Conservation (phyloP, 2,888 invertebrate genomes). For the Tiphia femorata region DNA sequence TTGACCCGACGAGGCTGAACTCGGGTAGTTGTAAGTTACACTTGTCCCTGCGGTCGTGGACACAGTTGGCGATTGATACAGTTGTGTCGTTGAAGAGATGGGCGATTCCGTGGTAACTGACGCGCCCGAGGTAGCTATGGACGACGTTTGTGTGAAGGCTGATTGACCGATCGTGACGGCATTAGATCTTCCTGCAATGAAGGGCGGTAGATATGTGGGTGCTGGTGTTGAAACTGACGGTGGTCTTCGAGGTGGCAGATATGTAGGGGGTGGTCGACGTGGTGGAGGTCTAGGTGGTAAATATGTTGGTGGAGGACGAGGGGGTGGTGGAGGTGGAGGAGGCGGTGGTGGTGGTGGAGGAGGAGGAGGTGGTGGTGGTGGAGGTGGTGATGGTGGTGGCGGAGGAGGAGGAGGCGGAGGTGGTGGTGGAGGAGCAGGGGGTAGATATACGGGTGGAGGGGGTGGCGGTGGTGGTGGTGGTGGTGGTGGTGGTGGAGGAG, state of each 20-base stretch:
- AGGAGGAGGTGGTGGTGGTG: constrained; percentile 2
- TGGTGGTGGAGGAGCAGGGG: constrained; percentile 11
- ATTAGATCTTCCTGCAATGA: constrained; percentile 1
- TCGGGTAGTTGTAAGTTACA: constrained; percentile 12
- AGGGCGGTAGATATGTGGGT: constrained; percentile 42
- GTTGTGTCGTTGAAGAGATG: no score
- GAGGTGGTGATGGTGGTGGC: constrained; percentile 1
- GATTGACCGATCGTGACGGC: no score
- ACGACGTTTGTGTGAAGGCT: no score
- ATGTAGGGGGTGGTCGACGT: constrained; percentile 7
- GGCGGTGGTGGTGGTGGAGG: constrained; percentile 17
- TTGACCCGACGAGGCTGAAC: no score
- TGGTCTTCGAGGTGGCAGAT: not conserved
- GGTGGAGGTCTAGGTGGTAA: constrained; percentile 16
- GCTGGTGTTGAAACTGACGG: constrained; percentile 26
- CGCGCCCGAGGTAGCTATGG: no score
- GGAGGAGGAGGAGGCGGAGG: constrained; percentile 18
- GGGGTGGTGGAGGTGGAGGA: constrained; percentile 20
- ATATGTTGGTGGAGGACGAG: constrained; percentile 22
- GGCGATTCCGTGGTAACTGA: no score
- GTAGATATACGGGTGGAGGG: constrained; percentile 12
- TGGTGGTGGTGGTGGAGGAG: not conserved
- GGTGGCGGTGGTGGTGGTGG: constrained; percentile 6
- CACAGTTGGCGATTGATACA: not conserved
- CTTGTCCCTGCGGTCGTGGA: not conserved